A percentile compares a stretch with the other conserved stretches of the same genome.
These are phyloP conservation scores for Amia ocellicauda DNA, from an alignment of 2,113 vertebrate genomes.

Conservation along the genomic window DNA sequence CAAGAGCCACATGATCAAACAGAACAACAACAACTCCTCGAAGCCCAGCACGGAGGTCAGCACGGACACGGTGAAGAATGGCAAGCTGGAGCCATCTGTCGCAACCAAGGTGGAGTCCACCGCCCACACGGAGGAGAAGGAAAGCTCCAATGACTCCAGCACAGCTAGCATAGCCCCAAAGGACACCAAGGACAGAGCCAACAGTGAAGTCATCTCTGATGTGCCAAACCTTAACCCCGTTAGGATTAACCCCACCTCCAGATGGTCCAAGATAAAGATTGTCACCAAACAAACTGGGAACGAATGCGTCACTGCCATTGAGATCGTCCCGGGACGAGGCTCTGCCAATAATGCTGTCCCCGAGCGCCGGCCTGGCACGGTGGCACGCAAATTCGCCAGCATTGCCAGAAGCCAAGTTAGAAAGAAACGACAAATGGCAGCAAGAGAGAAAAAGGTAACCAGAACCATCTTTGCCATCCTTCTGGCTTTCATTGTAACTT, in stretches of 20 bases:
- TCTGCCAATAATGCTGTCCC: conserved; percentile 73
- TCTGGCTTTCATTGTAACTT: conserved; percentile 94
- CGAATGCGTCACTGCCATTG: conserved; percentile 92
- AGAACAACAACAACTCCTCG: conserved; percentile 80
- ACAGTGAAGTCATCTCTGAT: conserved; percentile 60
- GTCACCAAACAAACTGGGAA: conserved; percentile 91
- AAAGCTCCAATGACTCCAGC: conserved; percentile 95
- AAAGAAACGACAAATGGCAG: conserved; percentile 95
- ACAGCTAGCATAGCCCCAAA: conserved; percentile 84
- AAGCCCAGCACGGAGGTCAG: conserved; percentile 62
- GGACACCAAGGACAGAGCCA: conserved; percentile 75
- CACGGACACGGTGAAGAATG: conserved; percentile 79
- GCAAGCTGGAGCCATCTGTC: conserved; percentile 70
- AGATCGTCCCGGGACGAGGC: conserved; percentile 80
- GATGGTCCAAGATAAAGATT: conserved; percentile 97
- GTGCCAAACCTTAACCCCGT: conserved; percentile 44
- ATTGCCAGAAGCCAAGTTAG: conserved; percentile 95
- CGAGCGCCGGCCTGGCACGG: conserved; percentile 75
- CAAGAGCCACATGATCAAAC: conserved; percentile 78
- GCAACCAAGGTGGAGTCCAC: conserved; percentile 56
- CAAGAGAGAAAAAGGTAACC: conserved; percentile 95
- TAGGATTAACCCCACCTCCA: conserved; percentile 67
- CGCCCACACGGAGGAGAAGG: conserved; percentile 77
- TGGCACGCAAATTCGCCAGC: conserved; percentile 95
- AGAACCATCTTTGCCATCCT: conserved; percentile 97